Evolutionary conservation across 2,113 vertebrate genomes (phyloP).

Genomic region (Numenius arquata): DNA sequence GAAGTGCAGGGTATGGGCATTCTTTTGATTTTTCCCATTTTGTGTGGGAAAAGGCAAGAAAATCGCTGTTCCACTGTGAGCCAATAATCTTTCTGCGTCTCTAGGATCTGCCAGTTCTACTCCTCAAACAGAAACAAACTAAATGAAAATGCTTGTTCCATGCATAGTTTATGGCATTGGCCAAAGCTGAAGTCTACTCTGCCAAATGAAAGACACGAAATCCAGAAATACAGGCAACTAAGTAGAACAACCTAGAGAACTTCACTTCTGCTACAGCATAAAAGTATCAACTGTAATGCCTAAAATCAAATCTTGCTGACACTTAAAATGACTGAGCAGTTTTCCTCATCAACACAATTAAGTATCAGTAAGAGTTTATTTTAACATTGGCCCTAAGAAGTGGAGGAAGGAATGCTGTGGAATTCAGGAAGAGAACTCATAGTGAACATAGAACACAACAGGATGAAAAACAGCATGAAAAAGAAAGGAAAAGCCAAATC

Average conservation of each 20-base stretch:
- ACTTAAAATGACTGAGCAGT: neutral
- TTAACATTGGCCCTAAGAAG: neutral
- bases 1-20: neutral
- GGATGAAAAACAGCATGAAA: rapidly evolving
- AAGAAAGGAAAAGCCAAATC: neutral
- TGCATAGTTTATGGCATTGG: neutral
- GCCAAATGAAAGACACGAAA: neutral
- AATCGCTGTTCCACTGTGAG: neutral
- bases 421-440: neutral
- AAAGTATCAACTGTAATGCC: neutral
- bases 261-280: neutral
- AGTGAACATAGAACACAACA: neutral
- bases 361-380: neutral
- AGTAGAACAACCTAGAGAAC: neutral
- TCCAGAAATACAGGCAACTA: neutral
- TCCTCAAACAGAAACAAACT: neutral
- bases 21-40: neutral
- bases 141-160: neutral
- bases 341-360: neutral
- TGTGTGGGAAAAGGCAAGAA: neutral
- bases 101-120: neutral
- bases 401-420: neutral
- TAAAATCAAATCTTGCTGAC: neutral
- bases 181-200: neutral
- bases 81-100: neutral